These are phyloP conservation scores for Diplazon laetatorius DNA, from an alignment of 2,888 invertebrate genomes.

Conservation along the genomic window DNA sequence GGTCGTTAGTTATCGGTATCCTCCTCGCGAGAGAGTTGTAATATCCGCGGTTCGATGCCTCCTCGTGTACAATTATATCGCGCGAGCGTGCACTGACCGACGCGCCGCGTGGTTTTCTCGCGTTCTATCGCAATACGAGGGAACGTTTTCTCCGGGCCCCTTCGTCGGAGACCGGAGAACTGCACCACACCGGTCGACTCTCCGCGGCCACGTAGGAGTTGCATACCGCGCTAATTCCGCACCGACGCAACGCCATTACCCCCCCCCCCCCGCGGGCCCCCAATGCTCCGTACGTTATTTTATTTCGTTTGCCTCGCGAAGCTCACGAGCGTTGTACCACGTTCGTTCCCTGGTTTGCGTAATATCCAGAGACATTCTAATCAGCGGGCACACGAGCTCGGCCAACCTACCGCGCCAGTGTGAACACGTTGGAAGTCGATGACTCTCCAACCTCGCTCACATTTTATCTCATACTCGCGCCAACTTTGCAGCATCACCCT, in stretches of 20 bases:
- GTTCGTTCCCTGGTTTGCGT: slow-evolving; percentile 52
- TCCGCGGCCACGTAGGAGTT: slow-evolving; percentile 70
- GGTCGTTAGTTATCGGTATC: background rate
- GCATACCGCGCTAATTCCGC: slow-evolving; percentile 74
- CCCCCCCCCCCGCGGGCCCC: too few species aligned
- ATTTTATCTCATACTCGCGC: background rate
- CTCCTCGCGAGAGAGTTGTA: slow-evolving; percentile 19
- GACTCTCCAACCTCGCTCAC: slow-evolving; percentile 12
- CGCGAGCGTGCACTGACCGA: slow-evolving; percentile 57
- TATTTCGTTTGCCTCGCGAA: slow-evolving; percentile 48
- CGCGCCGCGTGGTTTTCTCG: slow-evolving; percentile 42
- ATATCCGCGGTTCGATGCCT: slow-evolving; percentile 57
- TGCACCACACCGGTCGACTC: slow-evolving; percentile 11
- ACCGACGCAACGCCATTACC: slow-evolving; percentile 71
- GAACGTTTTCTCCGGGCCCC: slow-evolving; percentile 39
- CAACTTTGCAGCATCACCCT: background rate
- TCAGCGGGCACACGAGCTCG: slow-evolving; percentile 41
- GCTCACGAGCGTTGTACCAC: slow-evolving; percentile 43
- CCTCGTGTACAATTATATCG: slow-evolving; percentile 45
- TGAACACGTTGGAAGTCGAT: slow-evolving; percentile 38
- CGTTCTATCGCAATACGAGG: slow-evolving; percentile 20
- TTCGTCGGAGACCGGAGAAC: slow-evolving; percentile 12
- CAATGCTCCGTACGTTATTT: background rate
- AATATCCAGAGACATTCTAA: slow-evolving; percentile 63
- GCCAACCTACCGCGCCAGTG: background rate